These are phyloP conservation scores for Pitta sordida DNA, from an alignment of 2,113 vertebrate genomes.

Conservation along the genomic window DNA sequence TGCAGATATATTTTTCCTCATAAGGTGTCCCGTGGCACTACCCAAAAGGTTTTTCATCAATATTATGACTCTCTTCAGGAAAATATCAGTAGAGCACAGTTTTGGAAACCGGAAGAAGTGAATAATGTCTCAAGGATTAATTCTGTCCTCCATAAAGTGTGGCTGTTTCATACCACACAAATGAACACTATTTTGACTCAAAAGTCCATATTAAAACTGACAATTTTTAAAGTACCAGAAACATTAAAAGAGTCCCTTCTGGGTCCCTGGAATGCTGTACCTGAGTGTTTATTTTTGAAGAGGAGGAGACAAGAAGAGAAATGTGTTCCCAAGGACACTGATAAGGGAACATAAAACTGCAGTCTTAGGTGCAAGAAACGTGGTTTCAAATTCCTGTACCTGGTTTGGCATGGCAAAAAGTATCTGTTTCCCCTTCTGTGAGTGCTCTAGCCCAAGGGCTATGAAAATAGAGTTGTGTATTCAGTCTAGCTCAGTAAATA, in stretches of 20 bases:
- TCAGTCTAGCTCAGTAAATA: neutral
- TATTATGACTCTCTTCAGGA: neutral
- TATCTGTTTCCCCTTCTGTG: neutral
- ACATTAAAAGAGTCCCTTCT: neutral
- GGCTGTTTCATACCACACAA: neutral
- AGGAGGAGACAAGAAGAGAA: fast-evolving
- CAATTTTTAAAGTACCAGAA: neutral
- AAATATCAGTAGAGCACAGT: neutral
- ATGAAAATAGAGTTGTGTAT: neutral
- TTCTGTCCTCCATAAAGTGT: neutral
- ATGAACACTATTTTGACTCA: neutral
- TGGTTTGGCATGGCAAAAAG: neutral
- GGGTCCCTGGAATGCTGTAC: neutral
- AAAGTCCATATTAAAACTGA: neutral
- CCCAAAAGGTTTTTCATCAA: neutral
- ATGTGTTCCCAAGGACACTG: neutral
- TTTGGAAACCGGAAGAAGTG: neutral
- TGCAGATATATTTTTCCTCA: neutral
- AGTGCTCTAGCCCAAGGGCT: neutral
- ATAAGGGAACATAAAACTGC: neutral
- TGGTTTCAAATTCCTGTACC: neutral
- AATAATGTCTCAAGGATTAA: neutral
- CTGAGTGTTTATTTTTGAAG: neutral
- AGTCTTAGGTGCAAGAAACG: neutral
- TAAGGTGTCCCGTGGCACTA: neutral